Conservation (phyloP, 2,797 vertebrate species). For the Onychomys leucogaster region DNA sequence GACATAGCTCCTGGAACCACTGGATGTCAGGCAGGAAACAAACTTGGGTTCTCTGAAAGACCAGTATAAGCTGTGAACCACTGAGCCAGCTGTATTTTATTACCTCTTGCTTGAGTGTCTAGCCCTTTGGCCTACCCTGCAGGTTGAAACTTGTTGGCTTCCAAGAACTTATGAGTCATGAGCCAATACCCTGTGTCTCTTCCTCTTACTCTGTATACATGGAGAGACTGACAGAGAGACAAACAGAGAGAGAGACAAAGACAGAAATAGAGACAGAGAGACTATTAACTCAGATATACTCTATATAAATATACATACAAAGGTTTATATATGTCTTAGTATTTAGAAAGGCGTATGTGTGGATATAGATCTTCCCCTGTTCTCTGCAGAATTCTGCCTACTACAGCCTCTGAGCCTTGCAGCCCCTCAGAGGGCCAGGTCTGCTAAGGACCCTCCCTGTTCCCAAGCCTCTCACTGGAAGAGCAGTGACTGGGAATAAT, state of each 20-base stretch:
- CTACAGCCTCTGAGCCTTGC: background rate
- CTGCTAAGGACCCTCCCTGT: background rate
- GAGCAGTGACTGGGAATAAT: background rate
- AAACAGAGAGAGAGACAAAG: background rate
- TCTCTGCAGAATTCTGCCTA: background rate
- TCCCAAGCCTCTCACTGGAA: background rate
- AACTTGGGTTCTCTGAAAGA: background rate
- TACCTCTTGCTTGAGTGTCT: background rate
- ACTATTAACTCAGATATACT: background rate
- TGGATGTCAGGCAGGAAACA: background rate
- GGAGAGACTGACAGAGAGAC: background rate
- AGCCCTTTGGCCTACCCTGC: background rate
- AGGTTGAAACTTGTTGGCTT: constrained; percentile 17
- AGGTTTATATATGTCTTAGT: background rate
- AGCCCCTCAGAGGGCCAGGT: background rate
- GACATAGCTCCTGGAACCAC: background rate
- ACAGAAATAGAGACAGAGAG: background rate
- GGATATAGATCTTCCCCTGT: background rate
- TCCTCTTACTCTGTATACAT: background rate
- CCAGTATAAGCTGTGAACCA: background rate
- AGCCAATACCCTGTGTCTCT: background rate
- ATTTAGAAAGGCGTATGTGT: background rate
- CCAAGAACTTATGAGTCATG: background rate
- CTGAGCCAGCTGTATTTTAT: background rate
- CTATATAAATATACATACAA: background rate